Evolutionary conservation across 2,113 vertebrate genomes (phyloP).

Genomic region (Lycaon pictus): DNA sequence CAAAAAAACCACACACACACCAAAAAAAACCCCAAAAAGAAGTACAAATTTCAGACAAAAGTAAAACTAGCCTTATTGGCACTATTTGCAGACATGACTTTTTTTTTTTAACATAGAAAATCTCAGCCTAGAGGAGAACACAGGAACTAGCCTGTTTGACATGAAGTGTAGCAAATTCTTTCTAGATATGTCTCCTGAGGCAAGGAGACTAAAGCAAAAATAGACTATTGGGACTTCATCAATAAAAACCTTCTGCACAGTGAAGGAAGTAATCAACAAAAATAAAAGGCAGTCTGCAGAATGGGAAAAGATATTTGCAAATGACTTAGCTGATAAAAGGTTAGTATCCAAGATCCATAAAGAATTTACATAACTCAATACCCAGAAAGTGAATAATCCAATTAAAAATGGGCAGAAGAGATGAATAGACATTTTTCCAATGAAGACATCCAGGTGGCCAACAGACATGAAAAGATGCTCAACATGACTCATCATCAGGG

Average conservation of each 20-base stretch:
- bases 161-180: background rate
- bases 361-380: background rate
- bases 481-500: background rate
- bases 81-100: background rate
- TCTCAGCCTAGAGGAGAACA: background rate
- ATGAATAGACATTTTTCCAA: background rate
- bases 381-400: background rate
- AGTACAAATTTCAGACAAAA: background rate
- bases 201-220: background rate
- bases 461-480: background rate
- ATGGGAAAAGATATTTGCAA: background rate
- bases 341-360: background rate
- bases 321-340: background rate
- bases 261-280: background rate
- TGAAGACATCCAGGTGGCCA: background rate
- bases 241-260: background rate
- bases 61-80: background rate
- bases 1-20: background rate
- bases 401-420: background rate
- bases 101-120: background rate
- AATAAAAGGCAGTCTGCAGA: background rate
- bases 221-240: background rate
- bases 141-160: background rate
- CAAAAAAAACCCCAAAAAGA: background rate
- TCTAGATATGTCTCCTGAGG: background rate